Conservation (phyloP, 2,797 vertebrate genomes). For the Arrhamphus sclerolepis region DNA sequence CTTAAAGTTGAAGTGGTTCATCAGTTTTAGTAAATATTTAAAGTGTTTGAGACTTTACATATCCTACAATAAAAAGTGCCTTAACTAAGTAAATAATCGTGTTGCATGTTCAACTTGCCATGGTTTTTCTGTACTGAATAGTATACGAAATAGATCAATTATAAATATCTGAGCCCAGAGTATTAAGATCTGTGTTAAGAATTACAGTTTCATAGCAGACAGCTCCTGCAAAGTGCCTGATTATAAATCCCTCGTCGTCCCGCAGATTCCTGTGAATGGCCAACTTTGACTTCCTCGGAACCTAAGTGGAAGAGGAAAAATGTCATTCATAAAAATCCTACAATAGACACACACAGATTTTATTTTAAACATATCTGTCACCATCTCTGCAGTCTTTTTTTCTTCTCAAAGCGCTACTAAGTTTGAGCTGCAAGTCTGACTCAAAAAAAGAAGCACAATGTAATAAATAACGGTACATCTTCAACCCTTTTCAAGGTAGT, state of each 20-base stretch:
- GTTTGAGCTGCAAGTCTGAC: not conserved
- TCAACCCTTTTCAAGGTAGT: not conserved
- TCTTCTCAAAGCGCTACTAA: too few relatives aligned
- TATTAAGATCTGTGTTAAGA: not conserved
- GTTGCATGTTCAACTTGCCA: too few relatives aligned
- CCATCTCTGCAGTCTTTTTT: not conserved
- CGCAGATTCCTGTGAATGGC: conserved; percentile 93
- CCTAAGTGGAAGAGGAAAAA: conserved; percentile 75
- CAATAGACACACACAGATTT: conserved; percentile 26
- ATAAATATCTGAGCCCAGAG: too few relatives aligned
- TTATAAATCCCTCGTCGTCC: conserved; percentile 96
- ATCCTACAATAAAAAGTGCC: too few relatives aligned
- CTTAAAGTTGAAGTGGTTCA: too few relatives aligned
- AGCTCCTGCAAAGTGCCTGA: conserved; percentile 97
- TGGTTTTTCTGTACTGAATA: too few relatives aligned
- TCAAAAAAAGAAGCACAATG: not conserved
- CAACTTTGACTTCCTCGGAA: conserved; percentile 96
- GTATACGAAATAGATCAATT: too few relatives aligned
- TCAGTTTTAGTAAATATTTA: too few relatives aligned
- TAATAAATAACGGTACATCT: not conserved
- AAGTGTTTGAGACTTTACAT: too few relatives aligned
- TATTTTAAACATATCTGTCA: conserved; percentile 11
- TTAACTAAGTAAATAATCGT: too few relatives aligned
- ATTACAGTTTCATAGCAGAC: conserved; percentile 98
- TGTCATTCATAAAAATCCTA: not conserved